Evolutionary conservation across 2,888 invertebrate genomes (phyloP).

Genomic region (Ormyrus pomaceus): DNA sequence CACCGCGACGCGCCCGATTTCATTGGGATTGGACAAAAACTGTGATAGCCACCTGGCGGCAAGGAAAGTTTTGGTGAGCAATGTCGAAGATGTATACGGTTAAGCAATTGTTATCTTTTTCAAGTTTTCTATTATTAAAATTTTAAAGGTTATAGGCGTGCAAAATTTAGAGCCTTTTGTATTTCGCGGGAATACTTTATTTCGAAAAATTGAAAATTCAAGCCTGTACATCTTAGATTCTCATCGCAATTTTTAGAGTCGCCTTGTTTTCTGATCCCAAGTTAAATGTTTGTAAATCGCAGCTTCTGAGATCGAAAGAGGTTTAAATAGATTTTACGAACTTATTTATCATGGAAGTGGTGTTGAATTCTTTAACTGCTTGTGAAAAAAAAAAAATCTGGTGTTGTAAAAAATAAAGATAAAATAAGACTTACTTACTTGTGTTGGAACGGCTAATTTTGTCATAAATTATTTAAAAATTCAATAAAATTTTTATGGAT

Average conservation of each 20-base stretch:
- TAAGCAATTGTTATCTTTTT: background rate
- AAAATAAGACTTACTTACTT: no score
- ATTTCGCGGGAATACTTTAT: no score
- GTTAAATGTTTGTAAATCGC: background rate
- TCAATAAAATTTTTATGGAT: background rate
- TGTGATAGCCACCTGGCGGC: conserved; percentile 50
- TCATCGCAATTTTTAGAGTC: conserved; percentile 19
- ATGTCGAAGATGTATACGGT: background rate
- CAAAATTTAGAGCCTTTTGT: no score
- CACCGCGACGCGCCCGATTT: conserved; percentile 19
- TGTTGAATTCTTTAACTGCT: background rate
- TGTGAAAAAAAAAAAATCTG: no score
- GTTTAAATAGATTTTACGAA: background rate
- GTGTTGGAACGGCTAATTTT: background rate
- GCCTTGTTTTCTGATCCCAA: conserved; percentile 27
- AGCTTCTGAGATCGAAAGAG: background rate
- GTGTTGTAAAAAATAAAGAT: no score
- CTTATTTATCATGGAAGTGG: conserved; percentile 6
- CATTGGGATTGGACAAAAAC: conserved; percentile 45
- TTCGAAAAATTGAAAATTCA: conserved; percentile 5
- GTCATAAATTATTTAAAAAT: background rate
- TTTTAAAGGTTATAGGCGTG: no score
- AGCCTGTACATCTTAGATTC: conserved; percentile 1
- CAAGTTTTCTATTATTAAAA: background rate
- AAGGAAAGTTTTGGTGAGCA: background rate